phyloP scores from a whole-genome alignment of 2,113 vertebrate species.

The Heterocephalus glaber region DNA sequence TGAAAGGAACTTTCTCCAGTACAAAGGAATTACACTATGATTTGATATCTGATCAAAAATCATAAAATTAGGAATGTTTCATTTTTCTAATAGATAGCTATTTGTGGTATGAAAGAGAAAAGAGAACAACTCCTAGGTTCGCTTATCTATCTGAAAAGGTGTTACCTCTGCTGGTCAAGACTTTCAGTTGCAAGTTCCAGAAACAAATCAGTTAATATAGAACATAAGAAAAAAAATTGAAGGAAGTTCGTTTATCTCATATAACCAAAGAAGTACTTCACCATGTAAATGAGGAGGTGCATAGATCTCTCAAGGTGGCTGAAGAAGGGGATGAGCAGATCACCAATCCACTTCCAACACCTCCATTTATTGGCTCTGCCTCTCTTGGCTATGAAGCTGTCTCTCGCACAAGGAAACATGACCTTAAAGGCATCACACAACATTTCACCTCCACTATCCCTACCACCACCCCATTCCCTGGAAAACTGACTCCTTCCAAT shows the following conservation, averaged over 20 bases:
- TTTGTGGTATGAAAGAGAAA: background rate
- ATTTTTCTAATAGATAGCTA: background rate
- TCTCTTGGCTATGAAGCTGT: background rate
- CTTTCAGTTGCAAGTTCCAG: background rate
- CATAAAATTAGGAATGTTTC: background rate
- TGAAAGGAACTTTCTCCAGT: background rate
- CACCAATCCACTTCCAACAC: too few species aligned
- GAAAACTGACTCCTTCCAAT: background rate
- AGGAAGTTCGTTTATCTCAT: background rate
- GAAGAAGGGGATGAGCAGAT: too few species aligned
- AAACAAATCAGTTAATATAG: background rate
- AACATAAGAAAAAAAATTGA: background rate
- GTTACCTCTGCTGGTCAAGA: background rate
- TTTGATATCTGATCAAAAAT: background rate
- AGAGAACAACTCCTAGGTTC: background rate
- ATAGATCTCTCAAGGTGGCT: background rate
- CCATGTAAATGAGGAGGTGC: background rate
- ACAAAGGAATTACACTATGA: too few species aligned
- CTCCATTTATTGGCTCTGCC: background rate
- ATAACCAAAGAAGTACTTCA: background rate
- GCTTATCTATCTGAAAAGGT: background rate
- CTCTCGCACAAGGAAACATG: background rate
- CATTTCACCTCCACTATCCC: background rate
- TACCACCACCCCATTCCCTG: accelerated
- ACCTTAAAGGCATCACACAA: background rate